phyloP scores from a whole-genome alignment of 2,888 invertebrate genomes.

The Smittia sp. region DNA sequence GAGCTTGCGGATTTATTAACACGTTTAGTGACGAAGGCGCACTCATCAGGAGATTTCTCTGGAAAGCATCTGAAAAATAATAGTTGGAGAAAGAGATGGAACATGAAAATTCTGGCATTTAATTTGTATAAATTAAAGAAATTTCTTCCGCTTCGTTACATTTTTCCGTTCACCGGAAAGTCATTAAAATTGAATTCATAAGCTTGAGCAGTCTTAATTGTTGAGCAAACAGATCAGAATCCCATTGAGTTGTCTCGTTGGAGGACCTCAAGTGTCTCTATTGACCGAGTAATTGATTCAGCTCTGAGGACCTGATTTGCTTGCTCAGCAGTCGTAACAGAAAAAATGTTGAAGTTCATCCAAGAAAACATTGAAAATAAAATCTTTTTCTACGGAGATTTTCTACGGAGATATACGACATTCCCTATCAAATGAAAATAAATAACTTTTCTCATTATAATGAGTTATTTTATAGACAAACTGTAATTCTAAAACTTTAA shows the following conservation, averaged over 20 bases:
- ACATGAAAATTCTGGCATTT: not conserved
- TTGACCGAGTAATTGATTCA: not conserved
- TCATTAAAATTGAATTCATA: too few species aligned
- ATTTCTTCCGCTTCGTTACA: not conserved
- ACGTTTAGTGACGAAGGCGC: slow-evolving; percentile 8
- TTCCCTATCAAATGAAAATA: slow-evolving; percentile 2
- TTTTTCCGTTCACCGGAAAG: not conserved
- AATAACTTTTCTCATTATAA: slow-evolving; percentile 12
- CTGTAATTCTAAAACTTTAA: slow-evolving; percentile 6
- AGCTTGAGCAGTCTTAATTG: too few species aligned
- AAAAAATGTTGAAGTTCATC: slow-evolving; percentile 12
- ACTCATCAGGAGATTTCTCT: slow-evolving; percentile 16
- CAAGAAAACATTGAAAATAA: not conserved
- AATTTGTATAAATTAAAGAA: not conserved
- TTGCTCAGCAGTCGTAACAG: not conserved
- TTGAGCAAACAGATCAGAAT: too few species aligned
- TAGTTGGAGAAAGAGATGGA: not conserved
- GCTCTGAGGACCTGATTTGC: not conserved
- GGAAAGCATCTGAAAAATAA: not conserved
- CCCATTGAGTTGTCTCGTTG: too few species aligned
- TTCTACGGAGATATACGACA: not conserved
- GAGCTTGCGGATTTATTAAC: slow-evolving; percentile 17
- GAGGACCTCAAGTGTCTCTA: too few species aligned
- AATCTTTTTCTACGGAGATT: not conserved
- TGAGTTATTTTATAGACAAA: slow-evolving; percentile 8